Evolutionary conservation across 2,113 vertebrate species (phyloP).

Genomic region (Neogobius melanostomus): DNA sequence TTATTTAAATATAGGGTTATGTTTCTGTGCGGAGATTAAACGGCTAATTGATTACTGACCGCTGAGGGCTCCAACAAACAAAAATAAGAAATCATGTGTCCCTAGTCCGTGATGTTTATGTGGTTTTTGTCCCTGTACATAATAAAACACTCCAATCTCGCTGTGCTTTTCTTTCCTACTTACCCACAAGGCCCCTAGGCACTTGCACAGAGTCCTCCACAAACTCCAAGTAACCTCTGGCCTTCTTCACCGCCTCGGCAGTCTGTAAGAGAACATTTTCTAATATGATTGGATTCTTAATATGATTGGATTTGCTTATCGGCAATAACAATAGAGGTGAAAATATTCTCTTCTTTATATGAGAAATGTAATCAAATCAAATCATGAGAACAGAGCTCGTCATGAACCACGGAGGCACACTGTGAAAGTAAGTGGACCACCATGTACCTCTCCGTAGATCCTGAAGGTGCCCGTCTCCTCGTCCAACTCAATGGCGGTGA

Average conservation of each 20-base stretch:
- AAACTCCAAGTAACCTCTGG: slow-evolving; percentile 86
- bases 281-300: neutral
- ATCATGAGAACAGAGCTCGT: too few species aligned
- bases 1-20: too few species aligned
- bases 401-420: too few species aligned
- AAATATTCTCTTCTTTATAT: too few species aligned
- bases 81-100: too few species aligned
- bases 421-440: neutral
- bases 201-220: slow-evolving; percentile 89
- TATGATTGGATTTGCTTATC: too few species aligned
- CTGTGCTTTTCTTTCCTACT: slow-evolving; percentile 37
- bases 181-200: slow-evolving; percentile 87
- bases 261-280: slow-evolving; percentile 68
- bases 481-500: slow-evolving; percentile 88
- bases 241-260: slow-evolving; percentile 85
- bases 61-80: too few species aligned
- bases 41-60: too few species aligned
- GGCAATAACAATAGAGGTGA: too few species aligned
- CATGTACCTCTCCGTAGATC: slow-evolving; percentile 86
- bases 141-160: neutral
- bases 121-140: neutral
- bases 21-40: too few species aligned
- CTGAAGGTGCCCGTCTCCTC: slow-evolving; percentile 89
- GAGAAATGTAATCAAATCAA: too few species aligned
- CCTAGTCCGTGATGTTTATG: neutral